Evolutionary conservation across 2,888 invertebrate genomes (phyloP).

Genomic region (Ennomos quercinarius): DNA sequence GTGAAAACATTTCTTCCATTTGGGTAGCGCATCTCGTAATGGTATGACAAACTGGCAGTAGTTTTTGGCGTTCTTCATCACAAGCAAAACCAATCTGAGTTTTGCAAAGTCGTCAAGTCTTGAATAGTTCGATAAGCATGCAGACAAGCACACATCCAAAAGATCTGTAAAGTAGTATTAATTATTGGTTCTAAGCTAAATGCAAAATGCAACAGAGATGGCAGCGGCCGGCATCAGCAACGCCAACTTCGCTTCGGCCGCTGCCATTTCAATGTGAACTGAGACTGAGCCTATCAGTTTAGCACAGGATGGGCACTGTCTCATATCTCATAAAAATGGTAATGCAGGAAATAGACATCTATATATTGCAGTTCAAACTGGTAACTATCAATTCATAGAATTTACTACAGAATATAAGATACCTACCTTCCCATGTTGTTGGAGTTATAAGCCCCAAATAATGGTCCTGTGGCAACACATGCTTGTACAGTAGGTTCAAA

Average conservation of each 20-base stretch:
- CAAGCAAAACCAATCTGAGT: conserved; percentile 70
- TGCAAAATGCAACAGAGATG: too few relatives aligned
- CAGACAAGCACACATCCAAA: conserved; percentile 62
- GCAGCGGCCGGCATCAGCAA: too few relatives aligned
- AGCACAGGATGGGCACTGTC: too few relatives aligned
- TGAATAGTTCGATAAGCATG: conserved; percentile 57
- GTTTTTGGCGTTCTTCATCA: conserved; percentile 72
- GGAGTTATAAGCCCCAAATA: conserved; percentile 80
- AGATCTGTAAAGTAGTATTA: conserved; percentile 61
- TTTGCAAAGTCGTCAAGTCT: conserved; percentile 71
- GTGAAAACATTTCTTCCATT: conserved; percentile 61
- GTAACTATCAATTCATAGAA: too few relatives aligned
- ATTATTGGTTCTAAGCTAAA: conserved; percentile 1
- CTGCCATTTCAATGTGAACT: too few relatives aligned
- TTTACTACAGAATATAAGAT: too few relatives aligned
- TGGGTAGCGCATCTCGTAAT: conserved; percentile 62
- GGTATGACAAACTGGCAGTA: conserved; percentile 70
- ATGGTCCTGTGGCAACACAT: conserved; percentile 79
- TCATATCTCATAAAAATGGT: too few relatives aligned
- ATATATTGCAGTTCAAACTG: too few relatives aligned
- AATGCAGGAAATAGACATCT: too few relatives aligned
- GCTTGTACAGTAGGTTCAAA: conserved; percentile 81
- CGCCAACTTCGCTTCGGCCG: too few relatives aligned
- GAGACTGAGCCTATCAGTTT: too few relatives aligned
- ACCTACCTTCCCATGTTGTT: conserved; percentile 84